phyloP scores from a whole-genome alignment of 1,140 invertebrate species.

The Drosophila virilis region DNA sequence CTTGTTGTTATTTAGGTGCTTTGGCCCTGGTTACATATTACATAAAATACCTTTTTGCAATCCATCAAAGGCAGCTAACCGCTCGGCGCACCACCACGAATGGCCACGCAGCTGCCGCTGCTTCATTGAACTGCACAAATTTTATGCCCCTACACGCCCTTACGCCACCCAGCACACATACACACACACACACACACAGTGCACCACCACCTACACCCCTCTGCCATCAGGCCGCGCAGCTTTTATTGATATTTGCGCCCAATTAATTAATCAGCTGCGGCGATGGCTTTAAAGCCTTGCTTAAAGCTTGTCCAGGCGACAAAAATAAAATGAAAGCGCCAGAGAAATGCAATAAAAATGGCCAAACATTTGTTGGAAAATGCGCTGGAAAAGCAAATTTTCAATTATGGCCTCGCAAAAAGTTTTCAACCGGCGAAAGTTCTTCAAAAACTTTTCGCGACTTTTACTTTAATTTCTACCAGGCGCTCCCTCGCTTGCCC shows the following conservation, averaged over 20 bases:
- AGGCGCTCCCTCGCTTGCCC: constrained; percentile 9
- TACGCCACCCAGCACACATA: too few relatives aligned
- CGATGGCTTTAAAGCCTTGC: constrained; percentile 13
- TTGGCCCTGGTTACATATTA: constrained; percentile 43
- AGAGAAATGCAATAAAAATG: constrained; percentile 1
- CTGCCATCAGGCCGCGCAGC: not conserved
- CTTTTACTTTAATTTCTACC: constrained; percentile 55
- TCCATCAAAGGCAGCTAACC: constrained; percentile 71
- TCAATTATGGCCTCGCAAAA: constrained; percentile 50
- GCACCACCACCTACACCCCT: not conserved
- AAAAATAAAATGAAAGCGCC: not conserved
- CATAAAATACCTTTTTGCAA: constrained; percentile 76
- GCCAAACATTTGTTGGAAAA: constrained; percentile 10
- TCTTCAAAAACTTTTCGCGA: constrained; percentile 52
- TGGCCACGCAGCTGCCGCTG: not conserved
- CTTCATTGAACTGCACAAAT: constrained; percentile 35
- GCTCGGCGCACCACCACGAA: not conserved
- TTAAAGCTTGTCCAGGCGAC: constrained; percentile 2
- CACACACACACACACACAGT: too few relatives aligned
- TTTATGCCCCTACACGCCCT: not conserved
- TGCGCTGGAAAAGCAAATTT: constrained; percentile 48
- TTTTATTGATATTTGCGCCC: constrained; percentile 18
- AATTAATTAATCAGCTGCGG: constrained; percentile 66
- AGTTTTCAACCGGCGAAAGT: constrained; percentile 48
- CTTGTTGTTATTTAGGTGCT: constrained; percentile 8